phyloP scores from a whole-genome alignment of 2,797 vertebrate genomes.

The Pseudochirops cupreus region DNA sequence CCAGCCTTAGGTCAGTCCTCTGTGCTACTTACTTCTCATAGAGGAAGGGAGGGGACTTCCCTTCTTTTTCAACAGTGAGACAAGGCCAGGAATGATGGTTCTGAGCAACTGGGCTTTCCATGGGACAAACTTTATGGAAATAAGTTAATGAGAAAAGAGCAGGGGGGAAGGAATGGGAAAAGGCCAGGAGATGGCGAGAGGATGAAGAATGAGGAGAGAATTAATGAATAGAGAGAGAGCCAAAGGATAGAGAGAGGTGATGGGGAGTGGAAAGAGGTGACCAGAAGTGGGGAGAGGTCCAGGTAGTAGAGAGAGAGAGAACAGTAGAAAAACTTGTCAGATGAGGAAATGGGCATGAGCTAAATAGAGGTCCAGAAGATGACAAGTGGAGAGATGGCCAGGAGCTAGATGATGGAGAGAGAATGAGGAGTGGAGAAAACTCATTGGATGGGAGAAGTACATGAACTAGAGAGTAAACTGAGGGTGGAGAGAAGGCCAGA shows the following conservation, averaged over 20 bases:
- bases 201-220: neutral
- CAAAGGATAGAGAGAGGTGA: neutral
- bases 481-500: neutral
- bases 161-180: neutral
- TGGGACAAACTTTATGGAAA: neutral
- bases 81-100: neutral
- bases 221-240: neutral
- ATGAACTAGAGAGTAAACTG: neutral
- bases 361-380: neutral
- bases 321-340: neutral
- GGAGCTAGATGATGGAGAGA: neutral
- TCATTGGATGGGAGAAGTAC: neutral
- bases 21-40: accelerated
- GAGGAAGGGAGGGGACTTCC: neutral
- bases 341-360: neutral
- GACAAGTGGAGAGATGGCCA: neutral
- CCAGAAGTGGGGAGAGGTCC: neutral
- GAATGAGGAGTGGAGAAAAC: neutral
- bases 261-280: neutral
- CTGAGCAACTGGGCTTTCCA: neutral
- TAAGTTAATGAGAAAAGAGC: neutral
- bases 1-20: constrained; percentile 93
- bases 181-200: too few relatives aligned
- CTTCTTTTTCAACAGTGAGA: neutral
- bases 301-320: neutral